Conservation (phyloP, 2,113 vertebrate genomes). For the Ascaphus truei region DNA sequence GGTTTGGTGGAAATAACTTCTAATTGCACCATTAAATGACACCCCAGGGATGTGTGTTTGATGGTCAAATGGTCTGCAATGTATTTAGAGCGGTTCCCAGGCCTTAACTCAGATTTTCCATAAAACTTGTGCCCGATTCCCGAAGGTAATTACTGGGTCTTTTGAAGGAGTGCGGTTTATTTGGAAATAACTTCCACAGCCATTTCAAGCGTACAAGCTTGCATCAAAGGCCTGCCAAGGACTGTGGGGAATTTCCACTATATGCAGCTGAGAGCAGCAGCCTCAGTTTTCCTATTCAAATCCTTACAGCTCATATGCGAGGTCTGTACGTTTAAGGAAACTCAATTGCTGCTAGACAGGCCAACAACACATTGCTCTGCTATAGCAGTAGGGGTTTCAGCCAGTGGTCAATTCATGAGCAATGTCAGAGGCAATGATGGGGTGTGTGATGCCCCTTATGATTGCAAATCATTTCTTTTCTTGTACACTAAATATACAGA, state of each 20-base stretch:
- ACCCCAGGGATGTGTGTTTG: conserved; percentile 26
- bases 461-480: too few species aligned
- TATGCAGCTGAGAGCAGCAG: neutral
- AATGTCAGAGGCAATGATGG: too few species aligned
- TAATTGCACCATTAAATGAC: conserved; percentile 37
- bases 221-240: conserved; percentile 31
- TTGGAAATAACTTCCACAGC: conserved; percentile 37
- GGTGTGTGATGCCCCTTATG: too few species aligned
- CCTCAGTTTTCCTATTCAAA: conserved; percentile 9
- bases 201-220: conserved; percentile 29
- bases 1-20: conserved; percentile 36
- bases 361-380: too few species aligned
- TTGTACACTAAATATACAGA: too few species aligned
- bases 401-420: too few species aligned
- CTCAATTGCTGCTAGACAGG: too few species aligned
- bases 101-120: conserved; percentile 37
- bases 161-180: conserved; percentile 37
- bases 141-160: conserved; percentile 32
- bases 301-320: conserved; percentile 24
- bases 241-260: conserved; percentile 29
- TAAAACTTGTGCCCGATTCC: conserved; percentile 33
- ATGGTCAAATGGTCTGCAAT: conserved; percentile 36
- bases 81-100: conserved; percentile 32
- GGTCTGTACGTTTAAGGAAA: too few species aligned
- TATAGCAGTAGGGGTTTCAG: too few species aligned